Percentiles rank a stretch among this genome's conserved stretches.
Conservation (phyloP, 30 jellyfish, hydroid and myxozoan genomes). For the Rhopilema esculentum region DNA sequence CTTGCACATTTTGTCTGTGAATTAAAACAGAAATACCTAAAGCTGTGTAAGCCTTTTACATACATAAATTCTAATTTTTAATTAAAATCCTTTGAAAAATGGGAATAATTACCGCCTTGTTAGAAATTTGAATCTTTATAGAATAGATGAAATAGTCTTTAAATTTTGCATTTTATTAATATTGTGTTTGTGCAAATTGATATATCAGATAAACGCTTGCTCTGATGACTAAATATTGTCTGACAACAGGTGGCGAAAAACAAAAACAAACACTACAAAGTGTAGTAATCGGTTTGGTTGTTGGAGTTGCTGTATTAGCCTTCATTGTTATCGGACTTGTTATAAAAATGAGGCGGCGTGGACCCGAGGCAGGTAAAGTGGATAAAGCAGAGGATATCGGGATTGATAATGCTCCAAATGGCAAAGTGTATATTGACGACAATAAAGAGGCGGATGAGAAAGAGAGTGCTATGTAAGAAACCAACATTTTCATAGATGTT, state of each 20-base stretch:
- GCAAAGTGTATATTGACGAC: constrained; percentile 12
- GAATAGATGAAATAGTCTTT: too few relatives aligned
- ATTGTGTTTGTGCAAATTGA: background rate
- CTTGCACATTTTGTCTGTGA: too few relatives aligned
- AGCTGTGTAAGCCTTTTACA: too few relatives aligned
- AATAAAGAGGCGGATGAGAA: constrained; percentile 15
- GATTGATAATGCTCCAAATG: constrained; percentile 33
- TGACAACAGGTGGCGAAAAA: constrained; percentile 14
- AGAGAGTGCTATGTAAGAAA: constrained; percentile 1
- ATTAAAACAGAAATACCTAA: too few relatives aligned
- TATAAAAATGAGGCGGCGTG: constrained; percentile 20
- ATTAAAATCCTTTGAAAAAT: too few relatives aligned
- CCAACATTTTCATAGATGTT: background rate
- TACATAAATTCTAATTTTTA: too few relatives aligned
- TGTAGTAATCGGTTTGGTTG: constrained; percentile 31
- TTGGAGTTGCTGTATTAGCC: constrained; percentile 27
- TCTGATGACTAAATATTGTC: too few relatives aligned
- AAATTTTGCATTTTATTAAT: background rate
- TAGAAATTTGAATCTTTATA: too few relatives aligned
- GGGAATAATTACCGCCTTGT: too few relatives aligned
- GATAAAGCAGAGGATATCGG: constrained; percentile 15
- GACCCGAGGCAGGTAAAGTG: background rate
- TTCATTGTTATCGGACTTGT: constrained; percentile 17
- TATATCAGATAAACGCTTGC: too few relatives aligned
- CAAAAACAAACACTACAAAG: background rate